Conservation (phyloP, 1,140 invertebrate genomes). For the Leptopilina clavipes region DNA sequence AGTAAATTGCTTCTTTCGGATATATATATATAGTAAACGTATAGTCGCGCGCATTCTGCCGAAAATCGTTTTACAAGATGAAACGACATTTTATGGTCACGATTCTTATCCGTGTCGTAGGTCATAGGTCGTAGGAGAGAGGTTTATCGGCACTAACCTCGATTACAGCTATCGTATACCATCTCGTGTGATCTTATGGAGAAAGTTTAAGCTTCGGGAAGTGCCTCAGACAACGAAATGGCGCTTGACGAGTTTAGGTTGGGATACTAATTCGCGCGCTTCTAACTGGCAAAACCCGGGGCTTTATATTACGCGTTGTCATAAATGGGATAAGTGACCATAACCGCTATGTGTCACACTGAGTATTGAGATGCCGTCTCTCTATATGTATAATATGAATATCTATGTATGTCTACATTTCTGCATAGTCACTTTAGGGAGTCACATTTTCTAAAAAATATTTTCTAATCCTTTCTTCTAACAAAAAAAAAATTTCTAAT, state of each 20-base stretch:
- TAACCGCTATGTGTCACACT: conserved; percentile 17
- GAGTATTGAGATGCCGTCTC: not conserved
- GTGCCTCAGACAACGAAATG: conserved; percentile 28
- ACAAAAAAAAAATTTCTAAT: too few relatives aligned
- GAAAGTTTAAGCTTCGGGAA: conserved; percentile 34
- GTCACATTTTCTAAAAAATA: too few relatives aligned
- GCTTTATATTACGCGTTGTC: conserved; percentile 8
- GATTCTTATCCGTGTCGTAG: conserved; percentile 32
- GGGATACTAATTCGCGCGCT: conserved; percentile 32
- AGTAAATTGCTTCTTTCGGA: not conserved
- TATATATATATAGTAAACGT: too few relatives aligned
- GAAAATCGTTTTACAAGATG: conserved; percentile 32
- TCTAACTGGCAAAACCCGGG: conserved; percentile 1
- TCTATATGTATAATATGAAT: not conserved
- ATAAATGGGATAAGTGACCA: conserved; percentile 33
- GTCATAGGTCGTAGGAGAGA: conserved; percentile 26
- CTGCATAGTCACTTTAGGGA: too few relatives aligned
- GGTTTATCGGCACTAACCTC: conserved; percentile 32
- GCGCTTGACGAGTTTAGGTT: conserved; percentile 28
- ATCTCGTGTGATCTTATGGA: conserved; percentile 29
- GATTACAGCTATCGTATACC: conserved; percentile 26
- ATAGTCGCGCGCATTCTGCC: conserved; percentile 10
- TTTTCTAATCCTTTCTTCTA: too few relatives aligned
- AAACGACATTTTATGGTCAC: conserved; percentile 17
- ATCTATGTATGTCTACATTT: too few relatives aligned